Percentiles rank a stretch among this genome's conserved stretches.
These are phyloP conservation scores for Amphiura filiformis DNA, from an alignment of 35 echinoderm and acorn worm genomes.

Conservation along the genomic window DNA sequence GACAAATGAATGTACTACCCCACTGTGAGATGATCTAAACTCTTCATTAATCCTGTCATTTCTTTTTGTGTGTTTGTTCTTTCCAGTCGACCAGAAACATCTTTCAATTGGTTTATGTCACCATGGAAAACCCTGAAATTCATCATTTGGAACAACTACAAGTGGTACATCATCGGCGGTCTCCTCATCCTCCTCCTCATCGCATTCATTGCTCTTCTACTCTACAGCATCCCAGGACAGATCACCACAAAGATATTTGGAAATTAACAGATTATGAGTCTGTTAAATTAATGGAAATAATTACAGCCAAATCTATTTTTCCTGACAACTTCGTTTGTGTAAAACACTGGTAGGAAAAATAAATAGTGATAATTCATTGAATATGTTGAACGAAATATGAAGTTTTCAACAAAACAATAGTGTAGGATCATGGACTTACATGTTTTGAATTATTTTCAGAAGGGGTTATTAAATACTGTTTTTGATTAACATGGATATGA, in stretches of 20 bases:
- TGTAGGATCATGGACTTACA: too few species aligned
- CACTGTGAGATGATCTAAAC: too few species aligned
- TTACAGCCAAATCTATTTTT: too few species aligned
- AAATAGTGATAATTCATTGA: too few species aligned
- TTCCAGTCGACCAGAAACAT: slow-evolving; percentile 77
- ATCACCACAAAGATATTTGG: too few species aligned
- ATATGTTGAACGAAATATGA: too few species aligned
- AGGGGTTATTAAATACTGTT: not conserved
- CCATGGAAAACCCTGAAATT: slow-evolving; percentile 84
- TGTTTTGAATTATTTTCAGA: not conserved
- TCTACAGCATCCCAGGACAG: slow-evolving; percentile 85
- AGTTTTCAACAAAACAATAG: too few species aligned
- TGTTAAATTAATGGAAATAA: not conserved
- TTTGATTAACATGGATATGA: not conserved
- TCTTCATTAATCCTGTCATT: not conserved
- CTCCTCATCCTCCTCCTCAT: slow-evolving; percentile 58
- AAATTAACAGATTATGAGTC: too few species aligned
- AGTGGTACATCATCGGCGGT: slow-evolving; percentile 69
- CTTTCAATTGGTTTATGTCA: slow-evolving; percentile 84
- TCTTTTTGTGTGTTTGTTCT: slow-evolving; percentile 10
- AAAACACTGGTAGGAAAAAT: too few species aligned
- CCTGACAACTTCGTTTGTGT: too few species aligned
- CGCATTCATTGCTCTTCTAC: slow-evolving; percentile 68
- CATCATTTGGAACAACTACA: slow-evolving; percentile 87
- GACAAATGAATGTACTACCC: too few species aligned